phyloP scores from a whole-genome alignment of 2,888 invertebrate genomes.

The Brassicogethes aeneus region DNA sequence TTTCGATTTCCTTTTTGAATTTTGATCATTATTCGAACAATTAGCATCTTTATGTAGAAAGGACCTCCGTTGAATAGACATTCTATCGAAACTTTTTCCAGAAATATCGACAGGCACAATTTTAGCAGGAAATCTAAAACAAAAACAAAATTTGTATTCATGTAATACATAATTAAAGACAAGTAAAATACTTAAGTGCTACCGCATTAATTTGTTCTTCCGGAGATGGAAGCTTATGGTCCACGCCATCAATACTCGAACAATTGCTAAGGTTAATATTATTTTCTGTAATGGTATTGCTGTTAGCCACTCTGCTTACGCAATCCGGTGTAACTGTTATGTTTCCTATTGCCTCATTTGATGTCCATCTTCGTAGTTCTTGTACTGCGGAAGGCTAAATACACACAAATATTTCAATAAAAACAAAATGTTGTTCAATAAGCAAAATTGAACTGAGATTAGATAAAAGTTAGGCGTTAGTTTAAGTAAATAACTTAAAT shows the following conservation, averaged over 20 bases:
- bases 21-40: constrained; percentile 26
- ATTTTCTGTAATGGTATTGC: constrained; percentile 44
- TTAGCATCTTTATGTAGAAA: constrained; percentile 51
- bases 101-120: constrained; percentile 84
- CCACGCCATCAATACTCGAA: constrained; percentile 62
- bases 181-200: constrained; percentile 61
- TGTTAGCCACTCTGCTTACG: constrained; percentile 56
- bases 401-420: background rate
- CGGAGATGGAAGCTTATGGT: constrained; percentile 80
- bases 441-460: no score
- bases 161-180: background rate
- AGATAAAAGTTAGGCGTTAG: no score
- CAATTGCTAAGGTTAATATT: constrained; percentile 42
- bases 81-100: constrained; percentile 79
- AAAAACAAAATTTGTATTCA: constrained; percentile 32
- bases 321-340: constrained; percentile 73
- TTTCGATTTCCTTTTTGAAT: constrained; percentile 59
- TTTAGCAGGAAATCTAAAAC: constrained; percentile 77
- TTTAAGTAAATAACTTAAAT: no score
- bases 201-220: constrained; percentile 78
- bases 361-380: constrained; percentile 77
- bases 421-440: no score
- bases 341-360: constrained; percentile 71
- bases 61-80: constrained; percentile 79
- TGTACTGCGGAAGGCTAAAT: constrained; percentile 71